phyloP scores from a whole-genome alignment of 2,888 invertebrate species.

The Acleris literana region DNA sequence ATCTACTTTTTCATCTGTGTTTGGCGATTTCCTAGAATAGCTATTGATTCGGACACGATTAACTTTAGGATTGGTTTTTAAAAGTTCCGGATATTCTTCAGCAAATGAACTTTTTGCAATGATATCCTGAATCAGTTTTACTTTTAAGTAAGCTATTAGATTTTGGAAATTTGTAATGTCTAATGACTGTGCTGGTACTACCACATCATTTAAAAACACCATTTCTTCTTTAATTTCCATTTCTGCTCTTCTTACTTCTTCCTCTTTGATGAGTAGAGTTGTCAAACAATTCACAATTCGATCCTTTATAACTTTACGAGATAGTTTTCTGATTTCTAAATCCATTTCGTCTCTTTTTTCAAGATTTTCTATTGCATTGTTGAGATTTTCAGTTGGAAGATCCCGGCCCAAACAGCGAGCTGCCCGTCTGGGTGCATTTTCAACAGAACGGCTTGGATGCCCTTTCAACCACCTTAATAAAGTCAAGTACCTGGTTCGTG shows the following conservation, averaged over 20 bases:
- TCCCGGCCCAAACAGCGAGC: slow-evolving; percentile 40
- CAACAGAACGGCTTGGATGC: slow-evolving; percentile 54
- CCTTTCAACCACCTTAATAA: slow-evolving; percentile 65
- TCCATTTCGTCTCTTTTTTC: slow-evolving; percentile 46
- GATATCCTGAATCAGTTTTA: slow-evolving; percentile 50
- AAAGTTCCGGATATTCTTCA: slow-evolving; percentile 50
- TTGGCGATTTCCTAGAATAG: slow-evolving; percentile 57
- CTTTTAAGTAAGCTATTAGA: slow-evolving; percentile 57
- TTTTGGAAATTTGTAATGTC: slow-evolving; percentile 58
- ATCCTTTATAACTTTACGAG: slow-evolving; percentile 60
- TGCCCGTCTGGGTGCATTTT: slow-evolving; percentile 50
- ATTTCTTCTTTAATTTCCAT: slow-evolving; percentile 34
- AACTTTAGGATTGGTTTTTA: slow-evolving; percentile 40
- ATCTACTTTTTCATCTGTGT: slow-evolving; percentile 40
- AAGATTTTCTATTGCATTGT: slow-evolving; percentile 48
- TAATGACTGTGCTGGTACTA: slow-evolving; percentile 36
- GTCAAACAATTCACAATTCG: slow-evolving; percentile 52
- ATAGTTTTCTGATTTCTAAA: slow-evolving; percentile 43
- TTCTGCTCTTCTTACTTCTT: slow-evolving; percentile 39
- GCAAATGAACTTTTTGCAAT: slow-evolving; percentile 49
- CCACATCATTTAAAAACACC: slow-evolving; percentile 30
- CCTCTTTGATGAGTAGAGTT: slow-evolving; percentile 52
- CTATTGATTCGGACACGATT: slow-evolving; percentile 55
- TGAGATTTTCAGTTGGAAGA: slow-evolving; percentile 45
- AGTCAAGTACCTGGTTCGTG: slow-evolving; percentile 79